Evolutionary conservation across 2,888 invertebrate species (phyloP).

Genomic region (Papilio demoleus): DNA sequence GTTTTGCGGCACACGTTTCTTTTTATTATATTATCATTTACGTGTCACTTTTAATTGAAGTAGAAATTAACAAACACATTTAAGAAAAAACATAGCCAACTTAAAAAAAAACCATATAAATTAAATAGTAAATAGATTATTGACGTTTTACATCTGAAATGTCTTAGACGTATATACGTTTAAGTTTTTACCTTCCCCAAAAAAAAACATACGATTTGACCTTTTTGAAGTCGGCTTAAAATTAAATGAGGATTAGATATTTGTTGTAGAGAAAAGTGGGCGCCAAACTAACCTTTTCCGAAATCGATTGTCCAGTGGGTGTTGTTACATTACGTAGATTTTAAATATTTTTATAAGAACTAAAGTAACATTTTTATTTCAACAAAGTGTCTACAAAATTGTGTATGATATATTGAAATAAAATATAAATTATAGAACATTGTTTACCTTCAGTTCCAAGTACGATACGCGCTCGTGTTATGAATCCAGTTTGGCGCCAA

Average conservation of each 20-base stretch:
- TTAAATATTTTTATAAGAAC: not conserved
- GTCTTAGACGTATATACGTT: too few species aligned
- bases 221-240: too few species aligned
- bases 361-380: not conserved
- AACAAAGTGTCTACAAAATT: not conserved
- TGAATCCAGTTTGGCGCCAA: constrained; percentile 21
- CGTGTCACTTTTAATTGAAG: not conserved
- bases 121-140: too few species aligned
- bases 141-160: too few species aligned
- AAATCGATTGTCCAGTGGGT: too few species aligned
- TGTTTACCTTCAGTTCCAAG: constrained; percentile 11
- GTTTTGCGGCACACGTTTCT: constrained; percentile 32
- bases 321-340: not conserved
- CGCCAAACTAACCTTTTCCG: too few species aligned
- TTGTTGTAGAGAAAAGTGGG: too few species aligned
- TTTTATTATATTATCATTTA: not conserved
- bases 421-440: not conserved
- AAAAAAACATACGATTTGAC: too few species aligned
- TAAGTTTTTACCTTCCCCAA: too few species aligned
- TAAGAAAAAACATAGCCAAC: not conserved
- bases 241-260: too few species aligned
- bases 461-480: not conserved
- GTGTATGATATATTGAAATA: too few species aligned
- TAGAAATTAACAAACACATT: not conserved
- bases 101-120: too few species aligned